Evolutionary conservation across 2,888 invertebrate species (phyloP).

Genomic region (Acleris holmiana): DNA sequence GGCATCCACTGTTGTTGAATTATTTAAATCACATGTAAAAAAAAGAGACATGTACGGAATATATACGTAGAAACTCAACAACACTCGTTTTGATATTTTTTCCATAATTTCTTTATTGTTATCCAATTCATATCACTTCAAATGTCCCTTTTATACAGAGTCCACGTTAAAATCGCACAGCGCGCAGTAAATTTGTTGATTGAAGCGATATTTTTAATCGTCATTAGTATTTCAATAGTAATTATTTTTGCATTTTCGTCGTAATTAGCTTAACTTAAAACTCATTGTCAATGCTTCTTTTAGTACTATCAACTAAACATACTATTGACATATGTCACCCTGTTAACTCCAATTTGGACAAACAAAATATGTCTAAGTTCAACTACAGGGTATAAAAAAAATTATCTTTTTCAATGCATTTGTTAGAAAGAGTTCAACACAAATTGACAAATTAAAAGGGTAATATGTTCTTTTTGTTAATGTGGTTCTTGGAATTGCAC

Average conservation of each 20-base stretch:
- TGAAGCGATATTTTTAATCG: neutral
- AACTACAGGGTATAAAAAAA: neutral
- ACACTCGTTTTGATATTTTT: too few relatives aligned
- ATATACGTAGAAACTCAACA: too few relatives aligned
- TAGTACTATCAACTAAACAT: constrained; percentile 46
- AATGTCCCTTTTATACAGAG: neutral
- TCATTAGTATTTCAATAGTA: neutral
- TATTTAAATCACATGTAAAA: too few relatives aligned
- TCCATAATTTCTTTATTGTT: too few relatives aligned
- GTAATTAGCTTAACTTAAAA: constrained; percentile 25
- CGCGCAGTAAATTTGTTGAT: neutral
- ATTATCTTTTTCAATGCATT: too few relatives aligned
- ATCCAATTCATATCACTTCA: too few relatives aligned
- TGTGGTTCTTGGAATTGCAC: too few relatives aligned
- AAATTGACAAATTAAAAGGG: too few relatives aligned
- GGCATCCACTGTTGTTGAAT: too few relatives aligned
- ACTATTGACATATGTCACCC: constrained; percentile 56
- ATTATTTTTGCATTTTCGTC: constrained; percentile 29
- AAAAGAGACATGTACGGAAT: too few relatives aligned
- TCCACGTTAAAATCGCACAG: neutral
- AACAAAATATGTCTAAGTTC: neutral
- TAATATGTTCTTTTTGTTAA: too few relatives aligned
- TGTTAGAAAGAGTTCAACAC: too few relatives aligned
- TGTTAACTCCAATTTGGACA: constrained; percentile 54
- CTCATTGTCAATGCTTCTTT: constrained; percentile 54